Base-by-base conservation (phyloP, 2,113 vertebrate species). In the Lepus timidus region DNA sequence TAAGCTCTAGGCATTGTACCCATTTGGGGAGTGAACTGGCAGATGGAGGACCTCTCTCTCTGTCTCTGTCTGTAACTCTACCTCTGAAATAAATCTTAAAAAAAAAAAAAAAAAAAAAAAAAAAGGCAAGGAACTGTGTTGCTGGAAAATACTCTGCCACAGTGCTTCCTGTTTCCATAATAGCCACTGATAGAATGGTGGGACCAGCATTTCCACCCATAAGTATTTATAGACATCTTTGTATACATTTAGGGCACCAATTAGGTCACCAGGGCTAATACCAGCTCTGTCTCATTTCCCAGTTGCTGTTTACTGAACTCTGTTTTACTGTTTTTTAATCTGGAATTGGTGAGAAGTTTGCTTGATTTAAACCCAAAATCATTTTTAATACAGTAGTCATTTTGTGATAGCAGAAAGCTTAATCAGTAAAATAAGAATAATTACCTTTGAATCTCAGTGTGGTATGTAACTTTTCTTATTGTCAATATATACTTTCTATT, bases 281-380 rank as follows among this genome's bases (percentile, higher is more conserved):
- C 13, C 73, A 87, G 33, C 73, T 52, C 20, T 11, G 68, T 36
- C 7, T 0, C 44, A 58, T 82, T 90, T 39, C 19, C 65, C 13
- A 36, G 17, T 64, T 86, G 25, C 82, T 79, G 64, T 61, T 94
- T 87, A 85, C n/a, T 85, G 68, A 86, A 51, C 33, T 4, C 3
- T 6, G 36, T 6, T 10, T 2, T 62, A 33, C 44, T 90, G 4
- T 90, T 91, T 70, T 88, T 94, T 76, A 31, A 84, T 79, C 39
- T 67, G 55, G 80, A 85, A 29, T 27, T 61, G 19, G 36, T 61
- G 23, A 95, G 61, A 85, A 23, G 20, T 44, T 96, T 64, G 29
- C 87, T 92, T 78, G 27, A 90, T 33, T 81, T 86, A 87, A 85
- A 68, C 51, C 20, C 27, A 67, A n/a, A 88, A 61, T 91, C 55